These are phyloP conservation scores for Anagrus nilaparvatae DNA, from an alignment of 1,140 invertebrate genomes.

Conservation along the genomic window DNA sequence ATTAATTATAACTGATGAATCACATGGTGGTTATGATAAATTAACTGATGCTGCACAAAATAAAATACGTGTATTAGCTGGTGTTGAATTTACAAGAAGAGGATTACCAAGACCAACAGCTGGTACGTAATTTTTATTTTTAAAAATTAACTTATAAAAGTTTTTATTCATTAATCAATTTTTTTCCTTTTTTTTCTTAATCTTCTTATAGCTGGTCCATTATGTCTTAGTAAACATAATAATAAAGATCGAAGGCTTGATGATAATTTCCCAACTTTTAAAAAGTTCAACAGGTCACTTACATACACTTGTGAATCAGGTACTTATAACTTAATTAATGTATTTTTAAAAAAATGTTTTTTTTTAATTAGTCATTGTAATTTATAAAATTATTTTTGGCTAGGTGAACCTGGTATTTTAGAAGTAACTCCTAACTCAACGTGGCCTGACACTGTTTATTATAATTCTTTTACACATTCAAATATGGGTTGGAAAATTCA, in stretches of 20 bases:
- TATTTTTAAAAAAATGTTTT: not conserved
- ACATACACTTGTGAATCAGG: constrained; percentile 55
- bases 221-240: constrained; percentile 62
- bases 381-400: constrained; percentile 12
- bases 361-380: too few relatives aligned
- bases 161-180: not conserved
- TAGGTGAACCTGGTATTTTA: constrained; percentile 59
- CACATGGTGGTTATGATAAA: constrained; percentile 69
- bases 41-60: constrained; percentile 61
- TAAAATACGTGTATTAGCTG: constrained; percentile 69
- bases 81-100: constrained; percentile 71
- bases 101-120: constrained; percentile 67
- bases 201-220: constrained; percentile 55
- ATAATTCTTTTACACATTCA: constrained; percentile 82
- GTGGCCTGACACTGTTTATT: constrained; percentile 89
- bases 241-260: constrained; percentile 64
- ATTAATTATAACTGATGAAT: constrained; percentile 81
- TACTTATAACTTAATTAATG: constrained; percentile 20
- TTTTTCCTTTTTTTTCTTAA: not conserved
- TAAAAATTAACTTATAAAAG: not conserved
- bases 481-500: constrained; percentile 89
- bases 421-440: constrained; percentile 78
- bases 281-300: constrained; percentile 72
- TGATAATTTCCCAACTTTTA: constrained; percentile 67
- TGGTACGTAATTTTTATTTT: constrained; percentile 33